These are phyloP conservation scores for Aurelia aurita DNA, from an alignment of 30 jellyfish, hydroid and myxozoan species.

Conservation along the genomic window DNA sequence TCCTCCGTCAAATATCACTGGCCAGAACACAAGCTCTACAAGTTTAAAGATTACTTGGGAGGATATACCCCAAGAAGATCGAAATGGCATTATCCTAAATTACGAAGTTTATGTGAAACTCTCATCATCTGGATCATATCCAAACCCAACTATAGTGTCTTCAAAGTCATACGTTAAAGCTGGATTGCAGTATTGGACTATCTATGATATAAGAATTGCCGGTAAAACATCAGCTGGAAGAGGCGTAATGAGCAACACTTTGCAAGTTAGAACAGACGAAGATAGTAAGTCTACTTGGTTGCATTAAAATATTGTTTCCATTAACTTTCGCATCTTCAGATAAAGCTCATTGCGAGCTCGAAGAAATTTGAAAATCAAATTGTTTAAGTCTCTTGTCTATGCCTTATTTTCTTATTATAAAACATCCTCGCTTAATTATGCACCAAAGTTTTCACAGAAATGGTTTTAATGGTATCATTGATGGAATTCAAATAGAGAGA, in stretches of 20 bases:
- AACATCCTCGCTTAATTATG: too few species aligned
- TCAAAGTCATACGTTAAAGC: constrained; percentile 1
- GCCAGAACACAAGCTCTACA: constrained; percentile 15
- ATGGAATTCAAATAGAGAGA: too few species aligned
- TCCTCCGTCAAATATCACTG: constrained; percentile 16
- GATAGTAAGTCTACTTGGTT: constrained; percentile 11
- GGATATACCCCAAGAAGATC: constrained; percentile 10
- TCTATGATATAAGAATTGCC: constrained; percentile 13
- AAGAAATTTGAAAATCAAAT: too few species aligned
- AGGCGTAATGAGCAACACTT: not conserved
- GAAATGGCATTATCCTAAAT: constrained; percentile 7
- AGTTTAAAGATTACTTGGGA: constrained; percentile 7
- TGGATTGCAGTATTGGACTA: constrained; percentile 23
- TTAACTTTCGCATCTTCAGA: too few species aligned
- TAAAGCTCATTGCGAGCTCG: too few species aligned
- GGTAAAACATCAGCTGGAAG: constrained; percentile 20
- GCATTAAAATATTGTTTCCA: too few species aligned
- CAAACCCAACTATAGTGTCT: not conserved
- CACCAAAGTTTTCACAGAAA: too few species aligned
- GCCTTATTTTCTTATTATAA: too few species aligned
- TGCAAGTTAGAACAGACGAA: constrained; percentile 38
- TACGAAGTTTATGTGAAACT: constrained; percentile 2
- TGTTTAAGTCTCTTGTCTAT: too few species aligned
- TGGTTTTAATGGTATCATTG: too few species aligned
- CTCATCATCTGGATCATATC: not conserved